Conservation (phyloP, 2,113 vertebrate genomes). For the Quiscalus mexicanus region DNA sequence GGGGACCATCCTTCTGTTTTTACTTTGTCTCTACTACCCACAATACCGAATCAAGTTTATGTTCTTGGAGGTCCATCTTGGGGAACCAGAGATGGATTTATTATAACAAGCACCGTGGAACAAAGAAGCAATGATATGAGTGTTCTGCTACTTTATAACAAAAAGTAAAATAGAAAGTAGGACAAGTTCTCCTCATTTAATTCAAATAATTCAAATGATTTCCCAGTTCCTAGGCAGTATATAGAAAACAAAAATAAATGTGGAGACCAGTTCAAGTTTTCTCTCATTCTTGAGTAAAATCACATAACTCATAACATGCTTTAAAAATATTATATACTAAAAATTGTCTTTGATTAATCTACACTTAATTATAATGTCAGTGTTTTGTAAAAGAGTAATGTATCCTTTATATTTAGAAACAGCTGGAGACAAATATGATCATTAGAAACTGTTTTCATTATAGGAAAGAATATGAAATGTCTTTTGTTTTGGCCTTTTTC, state of each 20-base stretch:
- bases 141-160: background rate
- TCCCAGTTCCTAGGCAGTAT: background rate
- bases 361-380: background rate
- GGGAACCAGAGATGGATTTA: background rate
- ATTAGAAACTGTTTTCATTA: background rate
- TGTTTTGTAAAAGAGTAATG: background rate
- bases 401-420: background rate
- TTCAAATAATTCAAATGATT: background rate
- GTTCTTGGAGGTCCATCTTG: background rate
- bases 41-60: background rate
- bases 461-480: background rate
- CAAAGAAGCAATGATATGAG: background rate
- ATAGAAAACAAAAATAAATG: background rate
- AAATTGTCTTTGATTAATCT: background rate
- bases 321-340: background rate
- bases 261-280: background rate
- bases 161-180: background rate
- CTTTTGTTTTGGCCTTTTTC: background rate
- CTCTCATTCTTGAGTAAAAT: background rate
- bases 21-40: background rate
- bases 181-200: background rate
- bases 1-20: background rate
- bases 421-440: background rate
- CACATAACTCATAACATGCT: background rate
- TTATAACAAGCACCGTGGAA: background rate